Conservation (phyloP, 2,888 invertebrate species). For the Desoria tigrina region DNA sequence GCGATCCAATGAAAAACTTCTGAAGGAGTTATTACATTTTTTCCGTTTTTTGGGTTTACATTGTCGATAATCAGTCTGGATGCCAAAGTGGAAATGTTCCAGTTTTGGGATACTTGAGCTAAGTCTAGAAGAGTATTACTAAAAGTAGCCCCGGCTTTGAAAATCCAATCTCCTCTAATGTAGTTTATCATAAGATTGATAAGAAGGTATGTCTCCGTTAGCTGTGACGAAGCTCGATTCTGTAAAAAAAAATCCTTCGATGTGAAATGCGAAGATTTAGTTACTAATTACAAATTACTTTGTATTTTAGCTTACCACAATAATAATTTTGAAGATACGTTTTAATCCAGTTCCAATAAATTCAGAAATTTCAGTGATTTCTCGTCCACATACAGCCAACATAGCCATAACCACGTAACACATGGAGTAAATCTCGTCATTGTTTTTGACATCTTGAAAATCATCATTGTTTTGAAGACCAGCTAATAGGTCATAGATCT, state of each 20-base stretch:
- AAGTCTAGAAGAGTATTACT: slow-evolving; percentile 20
- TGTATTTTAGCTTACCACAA: slow-evolving; percentile 1
- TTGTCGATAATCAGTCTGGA: slow-evolving; percentile 35
- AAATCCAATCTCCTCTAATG: slow-evolving; percentile 36
- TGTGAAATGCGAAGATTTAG: slow-evolving; percentile 8
- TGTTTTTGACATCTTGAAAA: slow-evolving; percentile 20
- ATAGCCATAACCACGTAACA: slow-evolving; percentile 46
- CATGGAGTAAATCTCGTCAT: slow-evolving; percentile 47
- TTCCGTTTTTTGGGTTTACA: slow-evolving; percentile 1
- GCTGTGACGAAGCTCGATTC: slow-evolving; percentile 24
- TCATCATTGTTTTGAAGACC: slow-evolving; percentile 14
- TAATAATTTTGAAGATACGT: slow-evolving; percentile 29
- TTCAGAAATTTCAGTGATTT: slow-evolving; percentile 38
- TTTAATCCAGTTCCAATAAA: slow-evolving; percentile 33
- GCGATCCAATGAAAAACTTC: slow-evolving; percentile 32
- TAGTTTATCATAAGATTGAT: slow-evolving; percentile 36
- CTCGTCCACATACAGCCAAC: slow-evolving; percentile 40
- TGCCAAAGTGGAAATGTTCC: slow-evolving; percentile 45
- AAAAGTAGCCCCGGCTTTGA: slow-evolving; percentile 19
- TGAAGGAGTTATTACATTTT: slow-evolving; percentile 7
- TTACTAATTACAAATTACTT: not conserved
- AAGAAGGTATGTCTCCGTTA: slow-evolving; percentile 36
- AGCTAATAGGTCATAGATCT: slow-evolving; percentile 31
- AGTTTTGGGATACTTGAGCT: slow-evolving; percentile 33
- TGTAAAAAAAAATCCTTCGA: slow-evolving; percentile 15